These are phyloP conservation scores for Corydoras maculifer DNA, from an alignment of 2,113 vertebrate species.

Conservation along the genomic window DNA sequence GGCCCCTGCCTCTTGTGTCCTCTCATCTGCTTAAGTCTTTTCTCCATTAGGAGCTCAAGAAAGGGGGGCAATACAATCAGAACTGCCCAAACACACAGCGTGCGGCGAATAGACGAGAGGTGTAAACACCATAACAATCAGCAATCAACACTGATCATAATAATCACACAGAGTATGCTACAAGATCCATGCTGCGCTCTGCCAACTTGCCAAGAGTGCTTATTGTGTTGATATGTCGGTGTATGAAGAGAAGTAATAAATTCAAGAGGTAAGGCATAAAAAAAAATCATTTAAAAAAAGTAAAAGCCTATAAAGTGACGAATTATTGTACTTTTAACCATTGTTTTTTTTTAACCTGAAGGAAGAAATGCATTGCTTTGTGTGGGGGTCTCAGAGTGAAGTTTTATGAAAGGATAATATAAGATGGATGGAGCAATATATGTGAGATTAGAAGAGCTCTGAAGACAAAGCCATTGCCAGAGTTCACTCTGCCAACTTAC, in stretches of 20 bases:
- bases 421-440: too few species aligned
- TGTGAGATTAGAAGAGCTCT: too few species aligned
- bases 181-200: slow-evolving; percentile 45
- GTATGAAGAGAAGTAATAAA: slow-evolving; percentile 31
- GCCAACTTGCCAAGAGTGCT: slow-evolving; percentile 40
- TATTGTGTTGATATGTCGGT: slow-evolving; percentile 42
- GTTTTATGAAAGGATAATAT: too few species aligned
- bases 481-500: too few species aligned
- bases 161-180: slow-evolving; percentile 59
- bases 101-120: slow-evolving; percentile 52
- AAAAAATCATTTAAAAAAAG: background rate
- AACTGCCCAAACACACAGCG: slow-evolving; percentile 69
- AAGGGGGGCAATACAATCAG: slow-evolving; percentile 69
- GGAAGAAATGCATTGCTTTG: too few species aligned
- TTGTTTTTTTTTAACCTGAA: too few species aligned
- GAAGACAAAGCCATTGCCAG: too few species aligned
- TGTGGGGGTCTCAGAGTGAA: too few species aligned
- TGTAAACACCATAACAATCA: slow-evolving; percentile 74
- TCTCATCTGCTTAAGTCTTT: slow-evolving; percentile 40
- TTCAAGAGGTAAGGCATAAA: slow-evolving; percentile 25
- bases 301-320: background rate
- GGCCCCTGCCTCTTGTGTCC: slow-evolving; percentile 46
- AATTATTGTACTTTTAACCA: too few species aligned
- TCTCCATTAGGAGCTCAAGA: slow-evolving; percentile 49
- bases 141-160: slow-evolving; percentile 73